phyloP scores from a whole-genome alignment of 2,888 invertebrate genomes.

The Zonitis immaculata region DNA sequence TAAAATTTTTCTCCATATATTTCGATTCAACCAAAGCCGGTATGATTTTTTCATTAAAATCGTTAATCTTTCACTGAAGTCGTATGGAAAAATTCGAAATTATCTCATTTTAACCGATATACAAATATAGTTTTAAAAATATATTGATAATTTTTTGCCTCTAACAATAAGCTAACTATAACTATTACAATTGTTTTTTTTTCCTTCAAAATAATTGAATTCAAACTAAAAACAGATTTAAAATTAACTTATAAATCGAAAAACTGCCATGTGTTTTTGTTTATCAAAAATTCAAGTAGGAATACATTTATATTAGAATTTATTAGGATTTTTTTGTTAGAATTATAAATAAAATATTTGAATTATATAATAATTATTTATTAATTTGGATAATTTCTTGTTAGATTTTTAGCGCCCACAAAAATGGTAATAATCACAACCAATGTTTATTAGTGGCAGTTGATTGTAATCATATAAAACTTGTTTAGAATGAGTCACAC shows the following conservation, averaged over 20 bases:
- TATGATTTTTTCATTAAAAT: not conserved
- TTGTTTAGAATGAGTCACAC: slow-evolving; percentile 20
- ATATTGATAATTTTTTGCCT: not conserved
- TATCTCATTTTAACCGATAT: not conserved
- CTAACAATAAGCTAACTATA: not conserved
- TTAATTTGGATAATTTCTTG: not conserved
- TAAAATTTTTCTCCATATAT: not conserved
- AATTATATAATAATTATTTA: not conserved
- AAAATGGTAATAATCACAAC: slow-evolving; percentile 16
- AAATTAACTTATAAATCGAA: slow-evolving; percentile 11
- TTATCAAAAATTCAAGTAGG: slow-evolving; percentile 20
- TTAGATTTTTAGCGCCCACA: not conserved
- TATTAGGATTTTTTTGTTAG: not conserved
- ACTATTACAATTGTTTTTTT: not conserved
- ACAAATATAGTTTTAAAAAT: not conserved
- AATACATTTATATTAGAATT: not conserved
- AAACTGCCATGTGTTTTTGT: slow-evolving; percentile 24
- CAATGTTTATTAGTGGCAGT: slow-evolving; percentile 6
- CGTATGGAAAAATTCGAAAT: not conserved
- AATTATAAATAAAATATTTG: too few species aligned
- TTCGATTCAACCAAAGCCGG: not conserved
- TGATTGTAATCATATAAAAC: slow-evolving; percentile 13
- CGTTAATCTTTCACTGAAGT: not conserved
- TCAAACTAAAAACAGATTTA: not conserved
- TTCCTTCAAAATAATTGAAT: not conserved